Evolutionary conservation across 1,140 invertebrate species (phyloP).

Genomic region (Drosophila ohnishii): DNA sequence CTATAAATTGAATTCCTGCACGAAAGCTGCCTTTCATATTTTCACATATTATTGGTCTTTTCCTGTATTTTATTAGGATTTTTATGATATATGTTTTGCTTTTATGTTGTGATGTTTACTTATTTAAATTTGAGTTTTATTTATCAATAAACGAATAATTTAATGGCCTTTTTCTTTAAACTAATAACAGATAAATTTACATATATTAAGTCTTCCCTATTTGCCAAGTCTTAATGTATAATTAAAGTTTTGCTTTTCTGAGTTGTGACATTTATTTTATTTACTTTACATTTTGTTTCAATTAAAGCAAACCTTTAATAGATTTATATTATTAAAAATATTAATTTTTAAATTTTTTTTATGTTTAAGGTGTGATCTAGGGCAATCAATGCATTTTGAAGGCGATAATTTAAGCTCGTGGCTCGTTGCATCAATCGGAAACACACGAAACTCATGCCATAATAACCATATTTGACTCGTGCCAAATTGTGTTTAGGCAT

Average conservation of each 20-base stretch:
- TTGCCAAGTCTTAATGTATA: too few relatives aligned
- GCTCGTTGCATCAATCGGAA: slow-evolving; percentile 4
- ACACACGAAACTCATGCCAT: slow-evolving; percentile 4
- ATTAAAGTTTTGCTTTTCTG: too few relatives aligned
- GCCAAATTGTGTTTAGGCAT: slow-evolving; percentile 35
- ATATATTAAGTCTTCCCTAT: not conserved
- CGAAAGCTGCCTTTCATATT: not conserved
- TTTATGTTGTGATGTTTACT: not conserved
- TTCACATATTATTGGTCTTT: not conserved
- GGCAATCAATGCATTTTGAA: not conserved
- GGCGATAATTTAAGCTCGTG: not conserved
- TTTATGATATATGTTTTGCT: not conserved
- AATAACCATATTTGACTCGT: slow-evolving; percentile 17
- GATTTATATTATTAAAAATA: too few relatives aligned
- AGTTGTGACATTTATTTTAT: not conserved
- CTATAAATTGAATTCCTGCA: slow-evolving; percentile 1
- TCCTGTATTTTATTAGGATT: not conserved
- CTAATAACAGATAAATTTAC: not conserved
- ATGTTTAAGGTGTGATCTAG: not conserved
- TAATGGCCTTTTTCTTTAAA: too few relatives aligned
- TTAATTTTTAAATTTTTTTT: not conserved
- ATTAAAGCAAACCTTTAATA: too few relatives aligned
- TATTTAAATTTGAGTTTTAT: not conserved
- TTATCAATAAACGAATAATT: not conserved
- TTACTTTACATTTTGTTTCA: too few relatives aligned